Conservation (phyloP, 2,113 vertebrate species). For the Leucopternis melanops region DNA sequence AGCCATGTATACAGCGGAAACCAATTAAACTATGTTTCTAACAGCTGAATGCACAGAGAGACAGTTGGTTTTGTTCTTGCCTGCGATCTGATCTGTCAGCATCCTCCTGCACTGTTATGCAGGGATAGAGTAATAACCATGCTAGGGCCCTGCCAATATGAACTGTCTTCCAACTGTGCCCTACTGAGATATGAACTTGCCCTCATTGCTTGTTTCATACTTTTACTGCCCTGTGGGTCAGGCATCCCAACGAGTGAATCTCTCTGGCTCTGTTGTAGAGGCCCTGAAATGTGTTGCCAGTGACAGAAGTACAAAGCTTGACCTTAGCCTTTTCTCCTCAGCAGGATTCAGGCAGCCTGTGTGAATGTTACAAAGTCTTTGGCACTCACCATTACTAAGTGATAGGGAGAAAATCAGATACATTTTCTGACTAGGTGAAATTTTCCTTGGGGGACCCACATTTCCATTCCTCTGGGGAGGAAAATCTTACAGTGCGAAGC, state of each 20-base stretch:
- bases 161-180: slow-evolving; percentile 55
- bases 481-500: not conserved
- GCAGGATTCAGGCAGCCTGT: slow-evolving; percentile 20
- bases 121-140: slow-evolving; percentile 30
- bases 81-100: slow-evolving; percentile 50
- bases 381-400: not conserved
- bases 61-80: slow-evolving; percentile 37
- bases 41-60: slow-evolving; percentile 44
- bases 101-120: slow-evolving; percentile 8
- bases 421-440: slow-evolving; percentile 19
- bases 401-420: slow-evolving; percentile 36
- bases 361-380: not conserved
- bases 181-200: slow-evolving; percentile 58
- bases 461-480: not conserved
- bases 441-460: slow-evolving; percentile 2
- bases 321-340: slow-evolving; percentile 33
- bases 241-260: slow-evolving; percentile 28
- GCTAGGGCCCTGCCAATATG: slow-evolving; percentile 17
- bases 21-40: slow-evolving; percentile 53
- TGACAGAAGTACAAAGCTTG: slow-evolving; percentile 60
- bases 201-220: slow-evolving; percentile 43
- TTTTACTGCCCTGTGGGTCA: slow-evolving; percentile 55
- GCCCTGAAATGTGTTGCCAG: slow-evolving; percentile 26
- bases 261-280: not conserved
- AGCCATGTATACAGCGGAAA: slow-evolving; percentile 37